A percentile compares a stretch with the other conserved stretches of the same genome.
Conservation (phyloP, 2,888 invertebrate species). For the Belgica antarctica region DNA sequence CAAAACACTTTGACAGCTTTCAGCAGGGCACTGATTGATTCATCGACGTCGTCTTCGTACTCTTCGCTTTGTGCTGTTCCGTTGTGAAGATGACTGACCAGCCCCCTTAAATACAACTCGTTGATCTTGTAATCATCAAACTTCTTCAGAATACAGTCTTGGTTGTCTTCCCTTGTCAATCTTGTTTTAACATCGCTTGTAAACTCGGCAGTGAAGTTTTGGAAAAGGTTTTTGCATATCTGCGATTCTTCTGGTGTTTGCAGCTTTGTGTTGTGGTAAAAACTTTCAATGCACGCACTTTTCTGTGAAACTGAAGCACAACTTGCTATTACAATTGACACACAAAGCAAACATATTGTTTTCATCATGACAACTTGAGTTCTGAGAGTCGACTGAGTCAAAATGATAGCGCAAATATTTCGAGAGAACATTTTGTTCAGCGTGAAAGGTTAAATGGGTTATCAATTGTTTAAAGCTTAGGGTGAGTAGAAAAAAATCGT, state of each 20-base stretch:
- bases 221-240: background rate
- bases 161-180: background rate
- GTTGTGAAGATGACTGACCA: background rate
- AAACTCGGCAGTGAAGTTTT: conserved; percentile 3
- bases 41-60: background rate
- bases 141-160: background rate
- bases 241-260: background rate
- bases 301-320: background rate
- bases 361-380: too few species aligned
- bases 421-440: too few species aligned
- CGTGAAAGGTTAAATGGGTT: too few species aligned
- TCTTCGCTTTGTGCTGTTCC: background rate
- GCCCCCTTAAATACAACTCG: background rate
- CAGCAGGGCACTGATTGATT: background rate
- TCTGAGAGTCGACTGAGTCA: too few species aligned
- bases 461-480: too few species aligned
- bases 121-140: background rate
- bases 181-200: background rate
- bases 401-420: too few species aligned
- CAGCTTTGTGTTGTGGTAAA: background rate
- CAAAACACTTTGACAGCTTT: background rate
- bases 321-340: background rate
- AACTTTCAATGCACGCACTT: background rate
- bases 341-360: background rate
- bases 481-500: too few species aligned